Base-by-base conservation (phyloP, 2,888 invertebrate genomes). In the Catocala fraxini region DNA sequence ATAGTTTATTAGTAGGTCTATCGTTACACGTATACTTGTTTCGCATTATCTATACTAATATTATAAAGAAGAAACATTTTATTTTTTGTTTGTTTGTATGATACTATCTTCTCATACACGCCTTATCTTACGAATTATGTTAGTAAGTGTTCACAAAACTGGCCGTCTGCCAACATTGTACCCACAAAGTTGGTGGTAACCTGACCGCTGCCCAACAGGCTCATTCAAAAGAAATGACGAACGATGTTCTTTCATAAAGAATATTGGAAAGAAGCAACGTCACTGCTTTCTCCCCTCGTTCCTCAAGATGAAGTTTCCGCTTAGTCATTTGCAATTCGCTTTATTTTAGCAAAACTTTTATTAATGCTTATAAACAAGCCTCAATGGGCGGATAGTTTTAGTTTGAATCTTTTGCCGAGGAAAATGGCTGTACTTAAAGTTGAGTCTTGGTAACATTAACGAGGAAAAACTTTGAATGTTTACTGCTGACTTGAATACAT, bases 241-340 rank as follows among this genome's bases (percentile, higher is more conserved):
- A 51, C 45, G 15, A 57, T 51, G 49, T 57, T 57, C 13, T 51
- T 57, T 57, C 43, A 51, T 51, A 51, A 57, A 57, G 35, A 11
- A 35, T 34, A 56, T 51, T 15, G 48, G 12, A 47, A 56, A 51
- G 11, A 45, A 51, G 51, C 57, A 57, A 34, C 49, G 57, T 51
- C 57, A 57, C 57, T 51, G 49, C 11, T 11, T 12, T 13, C 46
- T 39, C 11, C 39, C 39, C 13, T 43, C 12, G 9, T 45, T 35
- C 51, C 43, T 51, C 43, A 13, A 43, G 13, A 51, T 33, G n/a
- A 15, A 57, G 43, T 51, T 56, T 57, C 41, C 35, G 57, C 35
- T n/a, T 51, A 57, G 57, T 57, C 57, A 57, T 57, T 57, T 57
- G 51, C 45, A 51, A 57, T 51, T 57, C 51, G 13, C 51, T 51